phyloP scores from a whole-genome alignment of 2,888 invertebrate genomes.

The Mythimna pallens region DNA sequence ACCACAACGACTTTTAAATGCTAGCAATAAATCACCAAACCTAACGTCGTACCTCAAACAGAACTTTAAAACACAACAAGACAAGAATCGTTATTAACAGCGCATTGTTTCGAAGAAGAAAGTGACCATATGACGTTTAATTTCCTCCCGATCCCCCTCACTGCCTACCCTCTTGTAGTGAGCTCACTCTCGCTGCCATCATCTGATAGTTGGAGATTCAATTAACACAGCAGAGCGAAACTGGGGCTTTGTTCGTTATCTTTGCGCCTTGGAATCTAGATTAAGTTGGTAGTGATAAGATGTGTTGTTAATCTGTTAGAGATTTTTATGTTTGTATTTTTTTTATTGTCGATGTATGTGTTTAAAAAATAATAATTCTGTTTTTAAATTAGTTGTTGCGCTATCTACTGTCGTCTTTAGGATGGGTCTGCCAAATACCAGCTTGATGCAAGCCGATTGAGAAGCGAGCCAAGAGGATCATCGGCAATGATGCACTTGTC shows the following conservation, averaged over 20 bases:
- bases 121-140: slow-evolving; percentile 88
- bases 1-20: no score
- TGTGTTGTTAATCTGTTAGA: slow-evolving; percentile 8
- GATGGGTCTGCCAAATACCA: no score
- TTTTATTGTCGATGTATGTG: neutral
- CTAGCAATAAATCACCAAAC: neutral
- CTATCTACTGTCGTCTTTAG: no score
- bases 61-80: slow-evolving; percentile 47
- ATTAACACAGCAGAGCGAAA: slow-evolving; percentile 75
- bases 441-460: no score
- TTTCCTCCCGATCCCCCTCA: slow-evolving; percentile 78
- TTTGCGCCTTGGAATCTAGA: slow-evolving; percentile 61
- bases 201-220: slow-evolving; percentile 83
- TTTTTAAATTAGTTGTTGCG: no score
- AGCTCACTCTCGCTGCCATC: slow-evolving; percentile 72
- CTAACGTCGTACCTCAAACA: slow-evolving; percentile 12
- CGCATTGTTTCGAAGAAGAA: slow-evolving; percentile 82
- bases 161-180: slow-evolving; percentile 31
- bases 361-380: neutral
- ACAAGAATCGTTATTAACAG: slow-evolving; percentile 69
- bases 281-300: slow-evolving; percentile 48
- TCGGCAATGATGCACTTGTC: no score
- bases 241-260: slow-evolving; percentile 67
- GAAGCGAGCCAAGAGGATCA: no score
- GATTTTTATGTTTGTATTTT: slow-evolving; percentile 1